Evolutionary conservation across 2,113 vertebrate species (phyloP).

Genomic region (Cebus imitator): DNA sequence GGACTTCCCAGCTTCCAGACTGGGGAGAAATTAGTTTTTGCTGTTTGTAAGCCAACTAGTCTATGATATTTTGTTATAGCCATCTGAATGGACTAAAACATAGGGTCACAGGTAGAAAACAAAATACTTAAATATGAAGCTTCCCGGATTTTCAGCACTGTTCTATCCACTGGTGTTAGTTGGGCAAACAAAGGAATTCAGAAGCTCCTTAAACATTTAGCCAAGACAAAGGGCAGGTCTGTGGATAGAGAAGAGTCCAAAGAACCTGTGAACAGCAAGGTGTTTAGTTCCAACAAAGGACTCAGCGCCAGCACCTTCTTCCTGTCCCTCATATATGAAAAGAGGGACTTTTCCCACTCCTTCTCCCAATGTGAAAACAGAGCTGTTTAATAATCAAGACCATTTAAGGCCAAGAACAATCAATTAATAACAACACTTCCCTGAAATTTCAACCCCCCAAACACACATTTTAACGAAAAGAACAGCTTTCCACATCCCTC

Average conservation of each 20-base stretch:
- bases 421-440: conserved; percentile 48
- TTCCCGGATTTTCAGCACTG: neutral
- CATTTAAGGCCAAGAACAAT: neutral
- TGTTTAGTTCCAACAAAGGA: neutral
- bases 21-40: neutral
- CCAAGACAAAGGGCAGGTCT: neutral
- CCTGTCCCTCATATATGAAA: neutral
- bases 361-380: neutral
- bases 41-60: neutral
- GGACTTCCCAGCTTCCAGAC: neutral
- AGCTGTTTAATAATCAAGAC: conserved; percentile 34
- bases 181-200: neutral
- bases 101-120: neutral
- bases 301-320: neutral
- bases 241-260: neutral
- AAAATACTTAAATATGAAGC: neutral
- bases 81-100: neutral
- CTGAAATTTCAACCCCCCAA: conserved; percentile 36
- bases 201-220: neutral
- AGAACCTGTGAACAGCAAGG: neutral
- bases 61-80: neutral
- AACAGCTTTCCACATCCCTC: neutral
- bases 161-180: neutral
- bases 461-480: conserved; percentile 61
- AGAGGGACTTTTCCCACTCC: neutral